Base-by-base conservation (phyloP, 2,113 vertebrate genomes). In the Agelaius tricolor region DNA sequence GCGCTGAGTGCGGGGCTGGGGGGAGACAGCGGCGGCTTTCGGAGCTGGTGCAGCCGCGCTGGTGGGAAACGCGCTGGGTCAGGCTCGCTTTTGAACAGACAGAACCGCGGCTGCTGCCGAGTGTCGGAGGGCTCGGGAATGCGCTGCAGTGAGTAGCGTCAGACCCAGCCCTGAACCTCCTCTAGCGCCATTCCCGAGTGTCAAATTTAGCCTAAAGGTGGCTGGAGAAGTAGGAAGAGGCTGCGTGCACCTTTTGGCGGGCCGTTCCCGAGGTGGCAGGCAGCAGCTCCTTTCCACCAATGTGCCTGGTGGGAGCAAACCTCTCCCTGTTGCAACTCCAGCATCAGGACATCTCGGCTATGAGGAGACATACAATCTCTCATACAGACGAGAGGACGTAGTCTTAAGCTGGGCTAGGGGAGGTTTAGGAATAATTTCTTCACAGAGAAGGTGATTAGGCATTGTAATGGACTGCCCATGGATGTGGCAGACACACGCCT, bases 71-170 rank as follows among this genome's bases (percentile, higher is more conserved):
- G 51, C 27, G 6, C 35, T 11, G 5, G 3, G 1, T 4, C 4
- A 0, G 15, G 47, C 27, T 0, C 16, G 6, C 20, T 31, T 10
- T 35, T 6, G 27, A 14, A 2, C 6, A 7, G 59, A 0, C 10
- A 4, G 7, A 37, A 20, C 18, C 5, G 19, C 9, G 46, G 3
- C 33, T 20, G 43, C 35, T 30, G 68, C 68, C 2, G 33, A 28
- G 33, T 6, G 47, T 33, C 35, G 2, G 24, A 3, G 4, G 6
- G 46, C 7, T 37, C 24, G 15, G 31, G 54, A 52, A 2, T 13
- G 11, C 7, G 2, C 41, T 5, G 44, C 49, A 4, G 58, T 2
- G 78, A 19, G 30, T 14, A 3, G n/a, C 44, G 44, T 23, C 43
- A 13, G 28, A 26, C 46, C 23, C 18, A 61, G 6, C 46, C 3